Evolutionary conservation across 2,888 invertebrate genomes (phyloP), one percentile per base, ranked within the genome.

Genomic region (Standfussiana lucernea): DNA sequence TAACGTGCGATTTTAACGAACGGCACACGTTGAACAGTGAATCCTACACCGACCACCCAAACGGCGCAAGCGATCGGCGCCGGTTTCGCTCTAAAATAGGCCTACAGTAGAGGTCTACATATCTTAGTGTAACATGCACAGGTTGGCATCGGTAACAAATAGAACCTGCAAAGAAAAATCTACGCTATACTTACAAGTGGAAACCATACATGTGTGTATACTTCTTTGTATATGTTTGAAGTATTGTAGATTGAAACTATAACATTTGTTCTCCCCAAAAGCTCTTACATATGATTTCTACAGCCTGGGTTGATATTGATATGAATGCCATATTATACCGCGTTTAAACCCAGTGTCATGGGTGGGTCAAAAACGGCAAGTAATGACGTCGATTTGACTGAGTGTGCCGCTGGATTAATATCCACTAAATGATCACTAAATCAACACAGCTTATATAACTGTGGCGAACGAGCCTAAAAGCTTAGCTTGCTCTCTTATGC

Each of bases 91-190:
- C 21, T 61, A 21, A 35, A 61, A 35, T 61, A 61, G 8, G 8
- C 18, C 56, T 28, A 13, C 32, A 47, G 11, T n/a, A 21, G 37
- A 53, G 6, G 13, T 37, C 50, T 75, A 69, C 35, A 24, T 35
- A 11, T 28, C 8, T 28, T 50, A 79, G 11, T 40, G 1, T 56
- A n/a, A 47, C 76, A 77, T 77, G 76, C 76, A 73, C 56, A 40
- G 8, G 21, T 73, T 56, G 40, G 56, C 32, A 73, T 73, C 13
- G 7, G 47, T 81, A 81, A 72, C 11, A 72, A 47, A 47, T 6
- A 35, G 24, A 50, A 77, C 74, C 77, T 77, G 77, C 81, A 80
- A 80, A 80, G 15, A 28, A 47, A 73, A 61, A 35, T 10, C 35
- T 74, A 80, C 47, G 59, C 24, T 0, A 59, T 81, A 81, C 81